phyloP scores from a whole-genome alignment of 2,113 vertebrate genomes.

The Rana temporaria region DNA sequence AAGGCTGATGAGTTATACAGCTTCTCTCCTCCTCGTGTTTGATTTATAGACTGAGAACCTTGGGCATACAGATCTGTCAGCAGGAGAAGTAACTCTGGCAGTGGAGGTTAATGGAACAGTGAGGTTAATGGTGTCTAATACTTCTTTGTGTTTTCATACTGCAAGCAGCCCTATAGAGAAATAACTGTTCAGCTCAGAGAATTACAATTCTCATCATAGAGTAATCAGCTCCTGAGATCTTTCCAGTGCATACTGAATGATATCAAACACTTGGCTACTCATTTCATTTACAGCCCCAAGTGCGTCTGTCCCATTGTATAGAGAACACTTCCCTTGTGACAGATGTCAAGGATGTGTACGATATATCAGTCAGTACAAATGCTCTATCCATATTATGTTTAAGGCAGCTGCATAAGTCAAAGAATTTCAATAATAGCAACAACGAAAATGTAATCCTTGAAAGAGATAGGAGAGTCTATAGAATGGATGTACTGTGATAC shows the following conservation, averaged over 20 bases:
- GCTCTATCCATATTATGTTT: slow-evolving; percentile 42
- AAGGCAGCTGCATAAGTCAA: slow-evolving; percentile 21
- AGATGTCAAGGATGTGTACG: slow-evolving; percentile 46
- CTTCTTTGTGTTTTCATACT: slow-evolving; percentile 43
- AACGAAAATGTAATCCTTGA: slow-evolving; percentile 33
- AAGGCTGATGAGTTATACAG: slow-evolving; percentile 43
- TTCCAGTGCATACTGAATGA: slow-evolving; percentile 50
- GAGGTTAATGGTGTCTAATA: slow-evolving; percentile 57
- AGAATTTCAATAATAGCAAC: slow-evolving; percentile 44
- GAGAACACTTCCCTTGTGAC: slow-evolving; percentile 44
- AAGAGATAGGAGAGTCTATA: slow-evolving; percentile 31
- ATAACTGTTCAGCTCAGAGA: slow-evolving; percentile 47
- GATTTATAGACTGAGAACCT: slow-evolving; percentile 44
- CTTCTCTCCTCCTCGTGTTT: slow-evolving; percentile 36
- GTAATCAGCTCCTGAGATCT: slow-evolving; percentile 51
- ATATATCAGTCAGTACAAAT: slow-evolving; percentile 37
- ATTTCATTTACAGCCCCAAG: slow-evolving; percentile 46
- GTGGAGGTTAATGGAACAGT: slow-evolving; percentile 58
- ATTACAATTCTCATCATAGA: slow-evolving; percentile 57
- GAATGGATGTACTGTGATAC: neutral
- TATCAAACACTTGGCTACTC: slow-evolving; percentile 51
- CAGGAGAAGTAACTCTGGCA: slow-evolving; percentile 49
- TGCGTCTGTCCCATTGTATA: slow-evolving; percentile 51
- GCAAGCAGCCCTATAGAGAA: slow-evolving; percentile 43
- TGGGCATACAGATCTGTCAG: slow-evolving; percentile 35